Conservation (phyloP, 2,113 vertebrate species). For the Sinosuthora webbiana region DNA sequence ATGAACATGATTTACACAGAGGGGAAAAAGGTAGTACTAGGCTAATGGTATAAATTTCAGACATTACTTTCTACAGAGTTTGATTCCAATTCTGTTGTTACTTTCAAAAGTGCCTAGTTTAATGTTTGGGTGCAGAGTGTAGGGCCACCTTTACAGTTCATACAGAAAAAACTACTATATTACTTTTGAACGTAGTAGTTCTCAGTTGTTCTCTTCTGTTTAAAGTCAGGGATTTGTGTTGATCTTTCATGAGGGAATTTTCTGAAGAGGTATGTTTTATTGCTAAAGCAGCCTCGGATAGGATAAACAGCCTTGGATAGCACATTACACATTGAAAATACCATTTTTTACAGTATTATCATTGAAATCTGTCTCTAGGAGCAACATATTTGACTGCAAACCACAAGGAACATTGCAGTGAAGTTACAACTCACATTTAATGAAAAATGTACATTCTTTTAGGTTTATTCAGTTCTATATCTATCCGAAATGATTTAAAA, state of each 20-base stretch:
- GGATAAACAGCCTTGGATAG: neutral
- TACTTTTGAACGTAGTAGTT: neutral
- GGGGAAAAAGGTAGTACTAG: neutral
- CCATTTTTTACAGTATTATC: neutral
- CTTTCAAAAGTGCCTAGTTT: neutral
- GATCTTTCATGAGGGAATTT: neutral
- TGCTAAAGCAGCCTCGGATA: neutral
- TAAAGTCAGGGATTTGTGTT: neutral
- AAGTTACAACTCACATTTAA: neutral
- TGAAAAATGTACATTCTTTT: neutral
- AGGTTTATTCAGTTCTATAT: neutral
- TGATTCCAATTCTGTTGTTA: neutral
- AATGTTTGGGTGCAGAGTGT: neutral
- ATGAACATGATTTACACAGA: neutral
- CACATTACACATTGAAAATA: neutral
- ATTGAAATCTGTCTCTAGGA: neutral
- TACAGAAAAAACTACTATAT: neutral
- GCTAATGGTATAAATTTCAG: neutral
- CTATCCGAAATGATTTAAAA: neutral
- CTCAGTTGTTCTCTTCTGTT: neutral
- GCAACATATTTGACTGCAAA: neutral
- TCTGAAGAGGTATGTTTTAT: neutral
- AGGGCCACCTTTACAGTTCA: neutral
- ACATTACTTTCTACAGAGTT: neutral
- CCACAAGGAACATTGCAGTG: neutral